A percentile compares a stretch with the other conserved stretches of the same genome.
Conservation (phyloP, 2,797 vertebrate species). For the Poeciliopsis infans region DNA sequence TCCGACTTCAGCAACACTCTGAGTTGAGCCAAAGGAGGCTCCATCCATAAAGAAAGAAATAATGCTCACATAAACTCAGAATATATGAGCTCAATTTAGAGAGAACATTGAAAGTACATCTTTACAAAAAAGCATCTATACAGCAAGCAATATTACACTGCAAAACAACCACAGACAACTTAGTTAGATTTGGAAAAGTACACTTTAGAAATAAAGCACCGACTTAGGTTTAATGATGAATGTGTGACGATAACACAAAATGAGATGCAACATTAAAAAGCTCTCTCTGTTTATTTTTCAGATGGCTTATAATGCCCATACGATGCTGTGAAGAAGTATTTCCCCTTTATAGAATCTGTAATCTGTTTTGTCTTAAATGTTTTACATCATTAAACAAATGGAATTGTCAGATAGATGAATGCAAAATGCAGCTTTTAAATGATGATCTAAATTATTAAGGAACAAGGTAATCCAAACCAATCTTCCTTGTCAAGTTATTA, state of each 20-base stretch:
- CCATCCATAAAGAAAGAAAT: slow-evolving; percentile 49
- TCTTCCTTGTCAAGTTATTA: background rate
- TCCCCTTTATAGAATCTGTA: background rate
- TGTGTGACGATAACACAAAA: background rate
- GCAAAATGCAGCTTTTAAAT: background rate
- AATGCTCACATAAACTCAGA: slow-evolving; percentile 47
- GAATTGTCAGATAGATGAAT: background rate
- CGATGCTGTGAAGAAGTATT: background rate
- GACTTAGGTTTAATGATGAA: background rate
- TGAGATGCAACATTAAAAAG: background rate
- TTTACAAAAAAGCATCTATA: slow-evolving; percentile 6
- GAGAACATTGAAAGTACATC: slow-evolving; percentile 27
- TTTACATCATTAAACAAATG: background rate
- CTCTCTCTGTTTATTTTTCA: background rate
- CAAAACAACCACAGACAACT: background rate
- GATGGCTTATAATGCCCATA: background rate
- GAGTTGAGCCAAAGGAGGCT: slow-evolving; percentile 35
- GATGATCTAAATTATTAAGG: background rate
- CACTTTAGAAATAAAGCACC: background rate
- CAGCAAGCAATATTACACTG: slow-evolving; percentile 8
- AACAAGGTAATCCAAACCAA: background rate
- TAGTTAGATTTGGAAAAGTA: background rate
- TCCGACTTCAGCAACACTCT: slow-evolving; percentile 56
- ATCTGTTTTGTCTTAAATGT: background rate
- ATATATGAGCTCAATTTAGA: slow-evolving; percentile 49